Conservation (phyloP, 1,140 invertebrate species). For the Hyphantria cunea region DNA sequence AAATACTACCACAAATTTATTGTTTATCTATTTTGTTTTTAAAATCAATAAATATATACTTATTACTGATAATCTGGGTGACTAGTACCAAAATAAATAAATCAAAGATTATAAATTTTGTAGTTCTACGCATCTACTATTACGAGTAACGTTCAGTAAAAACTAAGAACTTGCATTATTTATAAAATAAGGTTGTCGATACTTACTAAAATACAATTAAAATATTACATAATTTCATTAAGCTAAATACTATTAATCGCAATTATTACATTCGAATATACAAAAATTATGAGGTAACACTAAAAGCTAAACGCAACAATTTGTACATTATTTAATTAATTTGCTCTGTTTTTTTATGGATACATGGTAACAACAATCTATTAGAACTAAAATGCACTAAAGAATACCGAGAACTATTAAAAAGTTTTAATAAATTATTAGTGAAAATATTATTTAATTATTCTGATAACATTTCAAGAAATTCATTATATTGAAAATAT, state of each 20-base stretch:
- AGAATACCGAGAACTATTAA: not conserved
- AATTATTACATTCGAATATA: slow-evolving; percentile 49
- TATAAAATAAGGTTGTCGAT: slow-evolving; percentile 31
- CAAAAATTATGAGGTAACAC: slow-evolving; percentile 46
- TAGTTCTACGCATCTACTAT: no score
- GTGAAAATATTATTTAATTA: not conserved
- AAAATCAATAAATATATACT: no score
- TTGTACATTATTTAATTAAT: slow-evolving; percentile 42
- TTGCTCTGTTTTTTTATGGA: slow-evolving; percentile 21
- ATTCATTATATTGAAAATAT: slow-evolving; percentile 1
- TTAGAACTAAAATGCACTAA: not conserved
- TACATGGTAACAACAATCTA: slow-evolving; percentile 18
- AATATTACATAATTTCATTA: slow-evolving; percentile 46
- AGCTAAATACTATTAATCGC: slow-evolving; percentile 38
- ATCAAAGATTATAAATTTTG: no score
- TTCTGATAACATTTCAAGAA: slow-evolving; percentile 1
- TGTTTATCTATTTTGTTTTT: no score
- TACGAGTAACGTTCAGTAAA: no score
- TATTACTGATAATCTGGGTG: no score
- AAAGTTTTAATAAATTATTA: not conserved
- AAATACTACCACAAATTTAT: no score
- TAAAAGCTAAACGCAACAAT: slow-evolving; percentile 38
- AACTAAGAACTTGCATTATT: no score
- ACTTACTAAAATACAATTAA: slow-evolving; percentile 36
- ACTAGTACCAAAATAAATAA: no score